These are phyloP conservation scores for Semotilus atromaculatus DNA, from an alignment of 2,797 vertebrate genomes.

Conservation along the genomic window DNA sequence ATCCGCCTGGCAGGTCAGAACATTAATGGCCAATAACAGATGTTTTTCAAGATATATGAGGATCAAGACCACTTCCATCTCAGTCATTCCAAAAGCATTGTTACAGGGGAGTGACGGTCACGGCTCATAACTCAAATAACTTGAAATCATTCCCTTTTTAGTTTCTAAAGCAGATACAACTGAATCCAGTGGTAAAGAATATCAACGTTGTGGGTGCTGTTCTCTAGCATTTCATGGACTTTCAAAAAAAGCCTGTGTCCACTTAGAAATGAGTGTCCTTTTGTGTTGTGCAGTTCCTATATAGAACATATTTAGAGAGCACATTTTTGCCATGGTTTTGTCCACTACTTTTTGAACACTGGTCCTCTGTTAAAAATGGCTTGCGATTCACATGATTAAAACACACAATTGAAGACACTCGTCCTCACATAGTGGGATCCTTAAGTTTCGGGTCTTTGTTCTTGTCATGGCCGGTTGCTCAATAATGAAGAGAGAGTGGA, in stretches of 20 bases:
- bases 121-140: background rate
- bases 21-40: constrained; percentile 29
- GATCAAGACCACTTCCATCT: constrained; percentile 3
- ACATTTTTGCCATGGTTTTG: background rate
- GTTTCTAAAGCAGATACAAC: constrained; percentile 4
- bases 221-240: background rate
- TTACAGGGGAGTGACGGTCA: background rate
- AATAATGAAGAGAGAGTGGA: background rate
- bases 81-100: constrained; percentile 13
- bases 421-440: background rate
- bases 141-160: background rate
- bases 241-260: background rate
- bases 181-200: background rate
- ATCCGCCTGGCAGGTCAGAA: constrained; percentile 21
- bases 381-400: background rate
- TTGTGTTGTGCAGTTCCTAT: background rate
- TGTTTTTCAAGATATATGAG: constrained; percentile 18
- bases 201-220: background rate
- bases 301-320: background rate
- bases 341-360: background rate
- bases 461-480: background rate
- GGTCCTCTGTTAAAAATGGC: background rate
- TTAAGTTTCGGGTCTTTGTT: background rate
- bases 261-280: background rate
- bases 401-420: background rate